A percentile compares a stretch with the other conserved stretches of the same genome.
Evolutionary conservation across 2,113 vertebrate genomes (phyloP).

Genomic region (Chloroceryle aenea): DNA sequence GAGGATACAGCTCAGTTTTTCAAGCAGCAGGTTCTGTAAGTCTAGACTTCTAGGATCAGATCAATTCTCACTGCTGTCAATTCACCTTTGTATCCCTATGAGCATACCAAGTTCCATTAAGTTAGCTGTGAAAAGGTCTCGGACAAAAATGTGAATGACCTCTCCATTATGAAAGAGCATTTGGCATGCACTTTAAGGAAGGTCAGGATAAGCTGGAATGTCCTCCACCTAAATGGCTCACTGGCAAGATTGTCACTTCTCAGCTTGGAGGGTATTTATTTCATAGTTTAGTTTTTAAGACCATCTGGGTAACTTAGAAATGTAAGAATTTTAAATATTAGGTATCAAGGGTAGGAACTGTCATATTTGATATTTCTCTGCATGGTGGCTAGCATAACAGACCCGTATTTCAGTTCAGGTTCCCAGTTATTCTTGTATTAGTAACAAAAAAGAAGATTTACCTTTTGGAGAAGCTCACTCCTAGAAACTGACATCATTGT

Average conservation of each 20-base stretch:
- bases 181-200: neutral
- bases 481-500: conserved; percentile 88
- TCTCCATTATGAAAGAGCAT: neutral
- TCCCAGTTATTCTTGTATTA: neutral
- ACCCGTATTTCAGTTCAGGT: neutral
- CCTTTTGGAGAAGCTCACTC: conserved; percentile 86
- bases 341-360: neutral
- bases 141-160: neutral
- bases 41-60: neutral
- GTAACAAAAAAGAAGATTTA: conserved; percentile 48
- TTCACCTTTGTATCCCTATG: neutral
- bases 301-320: neutral
- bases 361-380: neutral
- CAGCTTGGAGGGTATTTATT: neutral
- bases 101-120: neutral
- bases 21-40: neutral
- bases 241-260: neutral
- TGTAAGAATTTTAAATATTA: neutral
- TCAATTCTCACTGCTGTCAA: neutral
- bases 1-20: neutral
- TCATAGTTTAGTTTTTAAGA: neutral
- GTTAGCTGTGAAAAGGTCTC: neutral
- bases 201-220: neutral
- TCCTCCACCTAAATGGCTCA: neutral
- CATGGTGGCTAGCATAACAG: neutral